These are phyloP conservation scores for Olivierus martensii DNA, from an alignment of 1,140 invertebrate species.

Conservation along the genomic window DNA sequence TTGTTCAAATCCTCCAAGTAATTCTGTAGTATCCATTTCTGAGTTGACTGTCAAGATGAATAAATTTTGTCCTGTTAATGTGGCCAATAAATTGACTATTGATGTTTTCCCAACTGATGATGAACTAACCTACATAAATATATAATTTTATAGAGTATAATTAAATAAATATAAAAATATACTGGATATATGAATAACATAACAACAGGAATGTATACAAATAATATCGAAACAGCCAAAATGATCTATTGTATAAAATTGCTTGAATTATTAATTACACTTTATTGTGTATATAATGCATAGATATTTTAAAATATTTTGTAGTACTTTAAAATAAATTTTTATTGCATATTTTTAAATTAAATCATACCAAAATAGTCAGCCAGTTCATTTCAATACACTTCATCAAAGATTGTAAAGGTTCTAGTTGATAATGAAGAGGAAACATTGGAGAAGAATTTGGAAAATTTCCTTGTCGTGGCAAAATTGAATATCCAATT, in stretches of 20 bases:
- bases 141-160: no score
- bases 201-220: not conserved
- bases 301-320: no score
- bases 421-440: conserved; percentile 47
- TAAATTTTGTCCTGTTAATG: conserved; percentile 55
- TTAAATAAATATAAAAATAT: conserved; percentile 8
- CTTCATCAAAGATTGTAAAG: conserved; percentile 57
- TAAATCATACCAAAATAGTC: conserved; percentile 56
- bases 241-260: no score
- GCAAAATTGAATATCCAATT: conserved; percentile 29
- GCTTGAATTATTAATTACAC: not conserved
- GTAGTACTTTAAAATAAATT: not conserved
- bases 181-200: not conserved
- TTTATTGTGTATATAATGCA: no score
- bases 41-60: conserved; percentile 72
- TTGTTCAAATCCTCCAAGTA: conserved; percentile 93
- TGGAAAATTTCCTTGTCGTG: conserved; percentile 17
- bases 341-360: not conserved
- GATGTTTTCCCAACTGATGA: conserved; percentile 68
- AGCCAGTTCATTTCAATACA: conserved; percentile 87
- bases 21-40: conserved; percentile 87
- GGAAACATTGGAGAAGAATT: conserved; percentile 32
- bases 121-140: conserved; percentile 49
- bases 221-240: not conserved
- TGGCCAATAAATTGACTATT: conserved; percentile 57